Conservation (phyloP, 1,140 invertebrate genomes). For the Pseudomyrmex pallidus region DNA sequence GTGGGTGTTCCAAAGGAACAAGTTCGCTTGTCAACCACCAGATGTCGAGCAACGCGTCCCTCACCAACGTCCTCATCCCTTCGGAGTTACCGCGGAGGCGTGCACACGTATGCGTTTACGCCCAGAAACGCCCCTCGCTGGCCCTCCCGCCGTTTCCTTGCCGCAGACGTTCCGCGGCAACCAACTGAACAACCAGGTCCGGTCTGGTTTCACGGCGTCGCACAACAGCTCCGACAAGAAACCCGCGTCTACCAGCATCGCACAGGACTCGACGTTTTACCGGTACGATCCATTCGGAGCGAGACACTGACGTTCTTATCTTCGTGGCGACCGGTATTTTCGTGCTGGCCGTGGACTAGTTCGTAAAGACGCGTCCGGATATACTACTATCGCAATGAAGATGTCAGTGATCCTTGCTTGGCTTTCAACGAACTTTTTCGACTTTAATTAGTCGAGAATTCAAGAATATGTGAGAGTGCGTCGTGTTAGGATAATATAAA, state of each 20-base stretch:
- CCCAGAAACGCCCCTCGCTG: slow-evolving; percentile 81
- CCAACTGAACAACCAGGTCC: slow-evolving; percentile 83
- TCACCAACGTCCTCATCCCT: slow-evolving; percentile 47
- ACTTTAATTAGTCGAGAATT: neutral
- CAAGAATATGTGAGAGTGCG: slow-evolving; percentile 43
- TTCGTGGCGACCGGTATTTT: slow-evolving; percentile 21
- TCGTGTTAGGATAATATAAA: neutral
- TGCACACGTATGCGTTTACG: slow-evolving; percentile 55
- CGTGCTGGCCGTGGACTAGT: neutral
- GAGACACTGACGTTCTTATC: slow-evolving; percentile 23
- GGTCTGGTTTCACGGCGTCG: slow-evolving; percentile 71
- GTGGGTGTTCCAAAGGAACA: slow-evolving; percentile 48
- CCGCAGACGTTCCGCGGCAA: slow-evolving; percentile 84
- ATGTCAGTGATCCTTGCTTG: slow-evolving; percentile 13
- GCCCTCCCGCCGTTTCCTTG: slow-evolving; percentile 78
- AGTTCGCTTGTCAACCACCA: slow-evolving; percentile 58
- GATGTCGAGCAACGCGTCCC: slow-evolving; percentile 64
- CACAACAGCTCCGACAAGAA: slow-evolving; percentile 78
- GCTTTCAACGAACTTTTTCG: neutral
- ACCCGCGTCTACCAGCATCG: slow-evolving; percentile 73
- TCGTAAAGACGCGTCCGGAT: slow-evolving; percentile 3
- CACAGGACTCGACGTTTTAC: slow-evolving; percentile 64
- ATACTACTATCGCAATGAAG: neutral
- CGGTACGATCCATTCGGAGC: slow-evolving; percentile 29
- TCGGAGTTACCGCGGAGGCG: slow-evolving; percentile 62